phyloP scores from a whole-genome alignment of 2,888 invertebrate genomes.

The Polydrusus cervinus region DNA sequence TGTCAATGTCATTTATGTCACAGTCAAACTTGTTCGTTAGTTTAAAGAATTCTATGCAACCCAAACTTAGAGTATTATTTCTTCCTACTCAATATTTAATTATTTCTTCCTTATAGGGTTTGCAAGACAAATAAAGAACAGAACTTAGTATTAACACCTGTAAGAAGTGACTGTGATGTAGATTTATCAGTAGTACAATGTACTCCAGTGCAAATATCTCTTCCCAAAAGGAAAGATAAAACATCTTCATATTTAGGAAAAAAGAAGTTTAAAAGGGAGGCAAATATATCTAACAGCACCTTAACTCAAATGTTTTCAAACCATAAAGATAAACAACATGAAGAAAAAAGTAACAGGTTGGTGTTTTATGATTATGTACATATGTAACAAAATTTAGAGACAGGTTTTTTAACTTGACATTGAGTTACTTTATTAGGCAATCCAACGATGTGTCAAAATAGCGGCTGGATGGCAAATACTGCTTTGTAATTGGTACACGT shows the following conservation, averaged over 20 bases:
- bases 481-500: too few relatives aligned
- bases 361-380: not conserved
- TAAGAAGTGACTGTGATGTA: constrained; percentile 16
- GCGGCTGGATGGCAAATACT: too few relatives aligned
- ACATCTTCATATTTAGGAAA: constrained; percentile 30
- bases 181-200: constrained; percentile 40
- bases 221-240: constrained; percentile 20
- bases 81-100: not conserved
- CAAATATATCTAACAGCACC: constrained; percentile 41
- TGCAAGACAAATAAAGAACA: not conserved
- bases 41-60: too few relatives aligned
- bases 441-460: too few relatives aligned
- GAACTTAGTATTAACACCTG: constrained; percentile 22
- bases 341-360: not conserved
- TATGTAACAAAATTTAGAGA: too few relatives aligned
- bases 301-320: constrained; percentile 58
- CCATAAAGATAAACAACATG: not conserved
- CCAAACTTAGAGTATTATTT: too few relatives aligned
- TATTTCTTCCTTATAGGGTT: not conserved
- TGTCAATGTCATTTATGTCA: too few relatives aligned
- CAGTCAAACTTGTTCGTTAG: too few relatives aligned
- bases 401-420: too few relatives aligned
- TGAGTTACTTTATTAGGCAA: too few relatives aligned
- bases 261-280: constrained; percentile 41
- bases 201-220: constrained; percentile 28